Evolutionary conservation across 1,140 invertebrate genomes (phyloP), one percentile per base, ranked within the genome.

Genomic region (Hormaphis cornu): DNA sequence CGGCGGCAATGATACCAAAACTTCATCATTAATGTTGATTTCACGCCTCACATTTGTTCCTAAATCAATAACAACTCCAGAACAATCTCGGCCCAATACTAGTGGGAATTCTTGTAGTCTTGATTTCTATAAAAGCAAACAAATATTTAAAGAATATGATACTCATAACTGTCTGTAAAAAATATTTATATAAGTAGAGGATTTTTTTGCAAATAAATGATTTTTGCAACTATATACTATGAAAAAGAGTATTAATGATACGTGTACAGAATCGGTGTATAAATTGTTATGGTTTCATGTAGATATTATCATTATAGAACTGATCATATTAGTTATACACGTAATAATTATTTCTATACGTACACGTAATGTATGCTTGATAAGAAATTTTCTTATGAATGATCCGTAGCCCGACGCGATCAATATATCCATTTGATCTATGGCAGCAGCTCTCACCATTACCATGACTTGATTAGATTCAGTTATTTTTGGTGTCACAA

Each of bases 81-180:
- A 79, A 74, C 86, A 88, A 76, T 87, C 86, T 73, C 87, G 80
- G 3, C 87, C 87, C 5, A 88, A 75, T 59, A 83, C 81, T 54
- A 88, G 78, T 16, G 87, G 86, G 63, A 85, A 77, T 71, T 82
- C 82, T 63, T 77, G 78, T 44, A 35, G 18, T 4, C 48, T 48
- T 66, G 61, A 66, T 66, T 66, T 66, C 61, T 63, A 10, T 50
- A 48, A n/a, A 26, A 46, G 4, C 12, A 46, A 46, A 46, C 4
- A 46, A 46, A 8, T 37, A 14, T 37, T 37, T 37, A 37, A 37
- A n/a, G n/a, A n/a, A n/a, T n/a, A n/a, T n/a, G n/a, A n/a, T n/a
- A n/a, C n/a, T n/a, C n/a, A n/a, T n/a, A n/a, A n/a, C n/a, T n/a
- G n/a, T n/a, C n/a, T n/a, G n/a, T n/a, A n/a, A n/a, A n/a, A n/a